Conservation (phyloP, 2,113 vertebrate genomes). For the Tursiops truncatus region DNA sequence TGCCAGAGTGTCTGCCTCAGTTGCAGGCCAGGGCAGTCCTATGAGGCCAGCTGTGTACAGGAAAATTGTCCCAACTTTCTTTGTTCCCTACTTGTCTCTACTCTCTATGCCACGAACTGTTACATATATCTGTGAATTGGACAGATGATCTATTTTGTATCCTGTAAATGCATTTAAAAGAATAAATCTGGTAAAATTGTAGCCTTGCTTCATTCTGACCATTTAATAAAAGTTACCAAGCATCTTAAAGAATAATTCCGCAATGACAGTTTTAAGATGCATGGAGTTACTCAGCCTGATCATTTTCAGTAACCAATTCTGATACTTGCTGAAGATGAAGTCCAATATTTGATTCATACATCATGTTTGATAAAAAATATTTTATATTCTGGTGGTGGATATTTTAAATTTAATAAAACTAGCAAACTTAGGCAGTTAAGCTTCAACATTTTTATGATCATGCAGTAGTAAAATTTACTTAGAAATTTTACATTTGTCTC, state of each 20-base stretch:
- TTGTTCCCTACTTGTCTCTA: not conserved
- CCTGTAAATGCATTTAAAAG: not conserved
- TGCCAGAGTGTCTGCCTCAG: not conserved
- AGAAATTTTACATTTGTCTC: conserved; percentile 16
- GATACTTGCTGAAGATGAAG: not conserved
- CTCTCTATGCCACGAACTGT: not conserved
- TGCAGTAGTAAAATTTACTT: conserved; percentile 18
- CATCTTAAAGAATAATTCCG: not conserved
- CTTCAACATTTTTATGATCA: not conserved
- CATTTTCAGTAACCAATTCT: not conserved
- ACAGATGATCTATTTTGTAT: not conserved
- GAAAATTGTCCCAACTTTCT: not conserved
- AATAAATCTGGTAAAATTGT: not conserved
- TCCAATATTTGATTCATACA: not conserved
- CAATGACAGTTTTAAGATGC: not conserved
- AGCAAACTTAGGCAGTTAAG: not conserved
- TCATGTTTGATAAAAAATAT: conserved; percentile 8
- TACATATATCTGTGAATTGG: not conserved
- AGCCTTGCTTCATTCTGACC: not conserved
- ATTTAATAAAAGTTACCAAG: not conserved
- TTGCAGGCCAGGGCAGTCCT: not conserved
- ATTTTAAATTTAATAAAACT: conserved; percentile 42
- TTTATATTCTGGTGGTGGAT: not conserved
- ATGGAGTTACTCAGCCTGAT: not conserved
- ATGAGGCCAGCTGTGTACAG: not conserved